Base-by-base conservation (phyloP, 2,888 invertebrate species). In the Macrophya annulata region DNA sequence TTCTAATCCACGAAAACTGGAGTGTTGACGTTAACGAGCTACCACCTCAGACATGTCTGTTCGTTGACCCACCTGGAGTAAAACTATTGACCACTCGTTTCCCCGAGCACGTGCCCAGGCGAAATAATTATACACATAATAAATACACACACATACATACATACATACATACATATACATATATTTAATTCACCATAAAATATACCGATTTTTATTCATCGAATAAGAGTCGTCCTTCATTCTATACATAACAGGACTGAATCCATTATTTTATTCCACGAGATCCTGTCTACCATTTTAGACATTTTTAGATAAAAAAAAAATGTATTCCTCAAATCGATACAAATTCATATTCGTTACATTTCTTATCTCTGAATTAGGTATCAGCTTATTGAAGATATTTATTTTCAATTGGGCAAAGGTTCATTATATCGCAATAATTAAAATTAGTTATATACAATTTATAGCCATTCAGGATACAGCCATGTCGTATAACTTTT, bases 1-100 rank as follows among this genome's bases (percentile, higher is more conserved):
- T 91, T 91, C 90, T 89, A 90, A 91, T 91, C 88, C 88, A 85
- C 87, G 81, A 87, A 51, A 77, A 77, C 77, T 77, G 31, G 48
- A 51, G 51, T 55, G 55, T 55, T 55, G 31, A 37, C 48, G 77
- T 77, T 55, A 77, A 77, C 77, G 77, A 77, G 77, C 77, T 51
- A 15, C 31, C 77, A 77, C 77, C 77, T 77, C 77, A 77, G 77
- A 77, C 77, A 55, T 31, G 77, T 77, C 48, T 77, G 77, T 77
- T 31, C 77, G 48, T 77, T 55, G 77, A 51, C 55, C 55, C 55
- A 55, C 25, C 48, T 37, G 51, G 31, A n/a, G 72, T 15, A 40
- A 74, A 74, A 45, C 45, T 74, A 43, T 74, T 74, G n/a, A 45
- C 45, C 72, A 45, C 17, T 45, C 45, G 15, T 74, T 21, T 43